A percentile compares a stretch with the other conserved stretches of the same genome.
Evolutionary conservation across 2,888 invertebrate genomes (phyloP).

Genomic region (Entomobrya multifasciata): DNA sequence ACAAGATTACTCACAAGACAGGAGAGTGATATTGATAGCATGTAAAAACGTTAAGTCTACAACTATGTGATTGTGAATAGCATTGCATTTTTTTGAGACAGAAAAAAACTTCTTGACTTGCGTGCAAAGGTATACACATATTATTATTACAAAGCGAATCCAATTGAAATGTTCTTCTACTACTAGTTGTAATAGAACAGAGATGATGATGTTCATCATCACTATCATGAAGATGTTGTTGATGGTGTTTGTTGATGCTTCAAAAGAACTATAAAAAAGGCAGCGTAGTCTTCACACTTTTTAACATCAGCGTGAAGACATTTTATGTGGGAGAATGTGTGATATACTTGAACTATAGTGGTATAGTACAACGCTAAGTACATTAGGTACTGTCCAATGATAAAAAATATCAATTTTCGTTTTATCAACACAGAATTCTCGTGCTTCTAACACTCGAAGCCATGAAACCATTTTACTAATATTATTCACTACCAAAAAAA

Average conservation of each 20-base stretch:
- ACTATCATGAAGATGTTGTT: neutral
- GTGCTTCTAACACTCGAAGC: neutral
- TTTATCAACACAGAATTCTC: neutral
- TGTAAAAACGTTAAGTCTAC: slow-evolving; percentile 15
- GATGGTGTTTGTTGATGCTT: neutral
- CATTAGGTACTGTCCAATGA: neutral
- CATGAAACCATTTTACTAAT: neutral
- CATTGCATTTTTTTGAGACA: neutral
- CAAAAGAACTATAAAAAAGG: too few species aligned
- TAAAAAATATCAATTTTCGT: neutral
- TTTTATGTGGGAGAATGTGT: neutral
- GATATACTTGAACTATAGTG: neutral
- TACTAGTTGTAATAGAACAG: neutral
- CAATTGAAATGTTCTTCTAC: slow-evolving; percentile 9
- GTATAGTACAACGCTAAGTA: too few species aligned
- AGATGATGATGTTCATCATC: neutral
- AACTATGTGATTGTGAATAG: slow-evolving; percentile 51
- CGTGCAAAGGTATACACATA: neutral
- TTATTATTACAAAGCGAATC: slow-evolving; percentile 10
- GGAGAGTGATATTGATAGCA: neutral
- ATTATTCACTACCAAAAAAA: neutral
- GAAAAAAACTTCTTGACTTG: slow-evolving; percentile 26
- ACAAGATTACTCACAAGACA: slow-evolving; percentile 46
- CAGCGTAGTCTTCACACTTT: neutral
- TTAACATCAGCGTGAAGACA: neutral